A percentile compares a stretch with the other conserved stretches of the same genome.
Evolutionary conservation across 2,797 vertebrate genomes (phyloP).

Genomic region (Picus viridis): DNA sequence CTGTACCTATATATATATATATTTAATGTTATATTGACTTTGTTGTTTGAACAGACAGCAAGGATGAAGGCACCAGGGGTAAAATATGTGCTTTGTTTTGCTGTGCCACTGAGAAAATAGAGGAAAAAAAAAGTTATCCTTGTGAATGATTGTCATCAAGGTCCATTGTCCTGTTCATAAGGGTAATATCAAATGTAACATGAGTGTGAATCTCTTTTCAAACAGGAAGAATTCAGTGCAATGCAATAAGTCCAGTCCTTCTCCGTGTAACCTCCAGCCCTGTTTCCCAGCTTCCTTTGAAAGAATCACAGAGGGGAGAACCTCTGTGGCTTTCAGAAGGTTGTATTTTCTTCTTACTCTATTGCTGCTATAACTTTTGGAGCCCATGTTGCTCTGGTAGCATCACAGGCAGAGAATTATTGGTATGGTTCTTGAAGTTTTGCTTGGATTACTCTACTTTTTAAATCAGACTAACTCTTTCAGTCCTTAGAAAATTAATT

Average conservation of each 20-base stretch:
- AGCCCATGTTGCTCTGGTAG: background rate
- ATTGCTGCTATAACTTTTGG: background rate
- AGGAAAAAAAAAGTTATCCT: background rate
- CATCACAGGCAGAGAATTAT: background rate
- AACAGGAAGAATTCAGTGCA: background rate
- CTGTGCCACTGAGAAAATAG: background rate
- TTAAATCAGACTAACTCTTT: constrained; percentile 2
- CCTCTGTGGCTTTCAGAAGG: background rate
- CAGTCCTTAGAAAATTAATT: constrained; percentile 57
- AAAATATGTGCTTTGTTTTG: background rate
- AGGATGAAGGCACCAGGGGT: background rate
- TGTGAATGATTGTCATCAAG: background rate
- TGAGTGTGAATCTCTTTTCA: background rate
- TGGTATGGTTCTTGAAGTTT: background rate
- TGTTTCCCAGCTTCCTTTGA: background rate
- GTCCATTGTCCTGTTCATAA: background rate
- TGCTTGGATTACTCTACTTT: background rate
- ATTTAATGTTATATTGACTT: too few relatives aligned
- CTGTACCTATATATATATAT: background rate
- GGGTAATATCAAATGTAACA: background rate
- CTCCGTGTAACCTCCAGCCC: background rate
- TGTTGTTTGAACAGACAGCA: background rate
- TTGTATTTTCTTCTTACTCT: background rate
- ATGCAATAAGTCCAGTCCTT: background rate
- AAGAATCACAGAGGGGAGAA: background rate